Evolutionary conservation across 2,888 invertebrate genomes (phyloP).

Genomic region (Trichopoda pennipes): DNA sequence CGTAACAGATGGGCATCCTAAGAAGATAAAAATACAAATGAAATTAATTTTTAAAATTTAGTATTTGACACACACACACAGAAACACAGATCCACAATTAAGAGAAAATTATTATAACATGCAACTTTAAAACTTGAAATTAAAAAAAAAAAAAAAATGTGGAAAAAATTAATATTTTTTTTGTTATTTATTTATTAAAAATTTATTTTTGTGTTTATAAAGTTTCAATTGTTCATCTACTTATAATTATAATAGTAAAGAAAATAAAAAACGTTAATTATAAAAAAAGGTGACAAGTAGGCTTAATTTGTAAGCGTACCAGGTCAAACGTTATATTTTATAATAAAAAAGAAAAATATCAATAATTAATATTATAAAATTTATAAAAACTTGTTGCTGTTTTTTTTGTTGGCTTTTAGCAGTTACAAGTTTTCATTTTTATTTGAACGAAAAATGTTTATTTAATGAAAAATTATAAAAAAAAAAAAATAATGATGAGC

Average conservation of each 20-base stretch:
- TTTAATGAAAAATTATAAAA: slow-evolving; percentile 50
- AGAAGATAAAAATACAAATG: slow-evolving; percentile 10
- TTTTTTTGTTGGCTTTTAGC: not conserved
- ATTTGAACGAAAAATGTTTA: slow-evolving; percentile 19
- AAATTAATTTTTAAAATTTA: not conserved
- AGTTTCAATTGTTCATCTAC: slow-evolving; percentile 27
- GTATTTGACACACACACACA: slow-evolving; percentile 9
- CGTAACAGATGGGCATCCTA: slow-evolving; percentile 74
- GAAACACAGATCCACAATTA: slow-evolving; percentile 4
- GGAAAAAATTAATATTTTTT: not conserved
- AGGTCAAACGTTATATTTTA: slow-evolving; percentile 68
- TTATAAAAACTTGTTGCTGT: slow-evolving; percentile 15
- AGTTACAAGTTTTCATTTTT: slow-evolving; percentile 29
- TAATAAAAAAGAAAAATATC: slow-evolving; percentile 28
- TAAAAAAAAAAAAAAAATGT: too few species aligned
- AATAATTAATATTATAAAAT: slow-evolving; percentile 20
- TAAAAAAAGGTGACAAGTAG: slow-evolving; percentile 51
- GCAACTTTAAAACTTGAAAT: slow-evolving; percentile 21
- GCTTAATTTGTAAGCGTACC: slow-evolving; percentile 66
- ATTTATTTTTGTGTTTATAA: not conserved
- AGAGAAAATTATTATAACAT: slow-evolving; percentile 17
- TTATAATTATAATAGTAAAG: slow-evolving; percentile 19
- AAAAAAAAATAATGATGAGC: slow-evolving; percentile 31
- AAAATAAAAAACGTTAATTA: slow-evolving; percentile 14
- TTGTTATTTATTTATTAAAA: not conserved